A percentile compares a stretch with the other conserved stretches of the same genome.
phyloP scores from a whole-genome alignment of 2,113 vertebrate genomes.

The Holacanthus passer region DNA sequence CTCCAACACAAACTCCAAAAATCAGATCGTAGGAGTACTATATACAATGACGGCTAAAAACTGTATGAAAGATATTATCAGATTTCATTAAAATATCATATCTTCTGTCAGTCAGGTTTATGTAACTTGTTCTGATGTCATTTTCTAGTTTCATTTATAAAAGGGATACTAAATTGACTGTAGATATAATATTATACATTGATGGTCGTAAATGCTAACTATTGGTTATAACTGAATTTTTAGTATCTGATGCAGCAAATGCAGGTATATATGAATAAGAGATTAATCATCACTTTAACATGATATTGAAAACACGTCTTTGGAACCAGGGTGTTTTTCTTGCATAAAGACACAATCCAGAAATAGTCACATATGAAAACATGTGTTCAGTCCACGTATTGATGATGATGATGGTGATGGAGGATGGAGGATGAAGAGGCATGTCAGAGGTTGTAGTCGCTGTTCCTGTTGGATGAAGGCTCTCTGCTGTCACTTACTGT shows the following conservation, averaged over 20 bases:
- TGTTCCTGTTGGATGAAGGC: slow-evolving; percentile 82
- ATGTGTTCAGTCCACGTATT: background rate
- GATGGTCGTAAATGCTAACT: background rate
- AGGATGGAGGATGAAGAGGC: background rate
- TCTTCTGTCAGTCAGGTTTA: background rate
- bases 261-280: background rate
- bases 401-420: background rate
- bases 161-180: background rate
- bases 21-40: background rate
- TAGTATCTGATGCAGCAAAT: background rate
- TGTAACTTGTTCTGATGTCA: background rate
- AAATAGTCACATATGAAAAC: background rate
- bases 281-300: background rate
- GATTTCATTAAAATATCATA: background rate
- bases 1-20: slow-evolving; percentile 8
- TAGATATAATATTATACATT: background rate
- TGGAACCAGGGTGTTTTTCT: background rate
- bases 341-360: background rate
- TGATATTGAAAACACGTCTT: background rate
- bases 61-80: background rate
- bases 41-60: background rate
- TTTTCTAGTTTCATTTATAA: background rate
- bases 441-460: slow-evolving; percentile 71
- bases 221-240: background rate
- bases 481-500: slow-evolving; percentile 75